A percentile compares a stretch with the other conserved stretches of the same genome.
Evolutionary conservation across 2,113 vertebrate species (phyloP).

Genomic region (Hypomesus transpacificus): DNA sequence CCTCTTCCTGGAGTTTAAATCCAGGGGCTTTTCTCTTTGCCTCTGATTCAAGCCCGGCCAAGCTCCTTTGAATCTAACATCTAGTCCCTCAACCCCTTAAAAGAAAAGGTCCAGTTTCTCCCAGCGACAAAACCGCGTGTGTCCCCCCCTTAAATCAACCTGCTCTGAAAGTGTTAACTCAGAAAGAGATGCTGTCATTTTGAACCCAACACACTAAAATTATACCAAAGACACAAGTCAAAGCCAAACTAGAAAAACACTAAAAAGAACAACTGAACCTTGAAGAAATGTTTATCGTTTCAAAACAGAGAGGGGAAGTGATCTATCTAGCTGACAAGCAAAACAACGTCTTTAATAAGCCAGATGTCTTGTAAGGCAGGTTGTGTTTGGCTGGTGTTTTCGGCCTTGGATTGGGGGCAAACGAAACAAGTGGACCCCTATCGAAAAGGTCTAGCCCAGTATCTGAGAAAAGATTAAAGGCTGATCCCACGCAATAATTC

Average conservation of each 20-base stretch:
- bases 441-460: constrained; percentile 15
- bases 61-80: constrained; percentile 26
- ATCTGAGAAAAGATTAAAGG: constrained; percentile 22
- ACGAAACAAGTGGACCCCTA: constrained; percentile 22
- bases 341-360: constrained; percentile 39
- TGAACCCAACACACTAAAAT: constrained; percentile 43
- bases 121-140: background rate
- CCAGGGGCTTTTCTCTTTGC: constrained; percentile 29
- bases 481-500: constrained; percentile 19
- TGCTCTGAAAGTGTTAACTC: constrained; percentile 19
- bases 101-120: background rate
- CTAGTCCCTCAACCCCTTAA: constrained; percentile 13
- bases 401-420: constrained; percentile 13
- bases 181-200: background rate
- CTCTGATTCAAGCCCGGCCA: constrained; percentile 40
- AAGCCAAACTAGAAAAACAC: constrained; percentile 14
- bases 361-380: constrained; percentile 49
- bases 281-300: constrained; percentile 45
- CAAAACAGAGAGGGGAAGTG: constrained; percentile 43
- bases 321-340: constrained; percentile 38
- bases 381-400: constrained; percentile 24
- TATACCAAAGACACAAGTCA: constrained; percentile 44
- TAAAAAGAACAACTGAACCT: constrained; percentile 46
- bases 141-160: constrained; percentile 31
- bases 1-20: constrained; percentile 35